Evolutionary conservation across 2,113 vertebrate genomes (phyloP).

Genomic region (Limanda limanda): DNA sequence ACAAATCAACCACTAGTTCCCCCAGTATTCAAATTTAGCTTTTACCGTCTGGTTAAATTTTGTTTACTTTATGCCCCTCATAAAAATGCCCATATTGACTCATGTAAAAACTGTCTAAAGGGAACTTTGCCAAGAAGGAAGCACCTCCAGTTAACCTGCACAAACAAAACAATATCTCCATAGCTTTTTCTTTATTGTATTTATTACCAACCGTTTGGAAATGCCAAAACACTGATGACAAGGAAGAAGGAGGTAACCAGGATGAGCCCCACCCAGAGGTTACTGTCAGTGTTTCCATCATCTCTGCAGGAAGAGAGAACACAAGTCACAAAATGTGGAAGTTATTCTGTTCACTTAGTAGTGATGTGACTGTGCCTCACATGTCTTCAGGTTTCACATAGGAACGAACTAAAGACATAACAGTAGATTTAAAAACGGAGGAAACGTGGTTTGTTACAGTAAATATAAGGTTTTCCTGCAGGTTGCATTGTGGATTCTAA

Average conservation of each 20-base stretch:
- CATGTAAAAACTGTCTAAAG: too few relatives aligned
- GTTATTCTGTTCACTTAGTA: not conserved
- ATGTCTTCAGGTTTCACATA: not conserved
- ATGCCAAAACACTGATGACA: conserved; percentile 96
- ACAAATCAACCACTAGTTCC: not conserved
- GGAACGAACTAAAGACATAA: not conserved
- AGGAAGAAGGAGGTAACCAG: conserved; percentile 97
- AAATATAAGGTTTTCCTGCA: not conserved
- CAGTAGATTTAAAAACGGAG: not conserved
- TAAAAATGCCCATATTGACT: not conserved
- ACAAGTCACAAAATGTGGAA: not conserved
- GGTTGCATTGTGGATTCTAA: conserved; percentile 24
- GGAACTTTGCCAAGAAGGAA: too few relatives aligned
- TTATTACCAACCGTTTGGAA: conserved; percentile 92
- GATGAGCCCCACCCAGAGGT: conserved; percentile 95
- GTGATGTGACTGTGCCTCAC: too few relatives aligned
- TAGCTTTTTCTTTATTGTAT: not conserved
- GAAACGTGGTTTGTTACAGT: not conserved
- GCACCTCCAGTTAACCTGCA: not conserved
- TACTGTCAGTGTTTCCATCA: conserved; percentile 93
- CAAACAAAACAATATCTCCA: not conserved
- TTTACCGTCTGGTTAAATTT: too few relatives aligned
- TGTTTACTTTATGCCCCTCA: not conserved
- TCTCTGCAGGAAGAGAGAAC: conserved; percentile 84
- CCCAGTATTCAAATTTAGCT: not conserved